Percentiles rank a stretch among this genome's conserved stretches.
Evolutionary conservation across 2,888 invertebrate genomes (phyloP).

Genomic region (Dasysyrphus tricinctus): DNA sequence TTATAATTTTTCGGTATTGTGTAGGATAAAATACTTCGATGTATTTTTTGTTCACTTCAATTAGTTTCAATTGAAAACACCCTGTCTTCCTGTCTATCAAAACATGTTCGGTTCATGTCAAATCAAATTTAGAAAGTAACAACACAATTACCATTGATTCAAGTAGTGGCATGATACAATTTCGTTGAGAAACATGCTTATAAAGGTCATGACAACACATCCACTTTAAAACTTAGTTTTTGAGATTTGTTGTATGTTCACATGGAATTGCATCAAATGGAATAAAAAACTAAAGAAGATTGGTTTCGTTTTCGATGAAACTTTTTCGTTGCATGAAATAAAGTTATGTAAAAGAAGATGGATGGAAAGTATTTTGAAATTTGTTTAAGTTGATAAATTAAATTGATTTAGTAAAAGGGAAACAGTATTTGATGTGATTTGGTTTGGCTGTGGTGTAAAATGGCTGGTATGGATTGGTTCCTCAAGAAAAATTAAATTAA

Average conservation of each 20-base stretch:
- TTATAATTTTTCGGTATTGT: too few relatives aligned
- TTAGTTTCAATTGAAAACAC: background rate
- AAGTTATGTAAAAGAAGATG: background rate
- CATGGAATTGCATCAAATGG: slow-evolving; percentile 18
- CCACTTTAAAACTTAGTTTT: slow-evolving; percentile 17
- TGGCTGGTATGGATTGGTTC: too few relatives aligned
- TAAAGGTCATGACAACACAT: slow-evolving; percentile 18
- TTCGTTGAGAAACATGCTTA: background rate
- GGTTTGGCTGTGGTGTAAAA: too few relatives aligned
- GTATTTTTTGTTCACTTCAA: too few relatives aligned
- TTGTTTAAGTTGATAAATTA: too few relatives aligned
- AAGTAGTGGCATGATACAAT: slow-evolving; percentile 7
- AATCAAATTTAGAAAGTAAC: background rate
- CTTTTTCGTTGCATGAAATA: background rate
- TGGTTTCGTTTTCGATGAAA: background rate
- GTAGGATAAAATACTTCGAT: too few relatives aligned
- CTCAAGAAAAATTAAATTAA: too few relatives aligned
- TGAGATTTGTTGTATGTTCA: slow-evolving; percentile 10
- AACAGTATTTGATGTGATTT: too few relatives aligned
- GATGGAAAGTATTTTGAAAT: too few relatives aligned
- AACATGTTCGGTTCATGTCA: background rate
- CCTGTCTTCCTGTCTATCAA: background rate
- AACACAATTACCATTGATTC: slow-evolving; percentile 17
- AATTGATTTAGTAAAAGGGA: too few relatives aligned
- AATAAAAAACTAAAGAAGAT: background rate